A percentile compares a stretch with the other conserved stretches of the same genome.
Conservation (phyloP, 2,113 vertebrate genomes). For the Setophaga coronata region DNA sequence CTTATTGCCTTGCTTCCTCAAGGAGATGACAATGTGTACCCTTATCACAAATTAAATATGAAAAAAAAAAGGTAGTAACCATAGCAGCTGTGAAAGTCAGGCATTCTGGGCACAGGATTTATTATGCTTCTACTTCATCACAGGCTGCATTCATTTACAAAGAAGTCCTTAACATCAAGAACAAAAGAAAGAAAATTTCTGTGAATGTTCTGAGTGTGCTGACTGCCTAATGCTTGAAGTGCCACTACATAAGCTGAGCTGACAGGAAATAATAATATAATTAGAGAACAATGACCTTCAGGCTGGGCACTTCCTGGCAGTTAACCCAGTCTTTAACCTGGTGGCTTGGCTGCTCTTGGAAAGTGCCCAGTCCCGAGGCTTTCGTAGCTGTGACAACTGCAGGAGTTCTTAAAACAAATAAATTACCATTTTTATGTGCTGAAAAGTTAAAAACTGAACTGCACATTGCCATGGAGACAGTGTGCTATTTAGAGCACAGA, state of each 20-base stretch:
- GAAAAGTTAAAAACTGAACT: slow-evolving; percentile 58
- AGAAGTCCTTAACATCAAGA: slow-evolving; percentile 25
- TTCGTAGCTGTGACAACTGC: not conserved
- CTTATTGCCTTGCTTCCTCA: not conserved
- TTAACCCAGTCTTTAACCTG: slow-evolving; percentile 51
- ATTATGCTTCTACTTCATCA: slow-evolving; percentile 19
- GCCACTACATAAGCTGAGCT: slow-evolving; percentile 28
- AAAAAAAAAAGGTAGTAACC: not conserved
- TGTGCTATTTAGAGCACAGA: slow-evolving; percentile 57
- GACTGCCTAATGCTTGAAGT: slow-evolving; percentile 30
- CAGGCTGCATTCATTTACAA: slow-evolving; percentile 36
- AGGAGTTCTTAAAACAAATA: slow-evolving; percentile 44
- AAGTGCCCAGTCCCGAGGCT: not conserved
- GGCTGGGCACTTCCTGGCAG: not conserved
- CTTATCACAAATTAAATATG: not conserved
- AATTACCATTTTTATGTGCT: slow-evolving; percentile 50
- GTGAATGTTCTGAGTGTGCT: slow-evolving; percentile 7
- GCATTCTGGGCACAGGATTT: not conserved
- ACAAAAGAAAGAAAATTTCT: slow-evolving; percentile 44
- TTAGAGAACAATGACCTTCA: slow-evolving; percentile 44
- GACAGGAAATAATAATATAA: slow-evolving; percentile 47
- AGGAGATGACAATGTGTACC: slow-evolving; percentile 6
- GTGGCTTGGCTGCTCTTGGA: not conserved
- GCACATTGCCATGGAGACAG: slow-evolving; percentile 60
- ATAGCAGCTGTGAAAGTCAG: slow-evolving; percentile 6